These are phyloP conservation scores for Drosophila neocordata DNA, from an alignment of 1,140 invertebrate species.

Conservation along the genomic window DNA sequence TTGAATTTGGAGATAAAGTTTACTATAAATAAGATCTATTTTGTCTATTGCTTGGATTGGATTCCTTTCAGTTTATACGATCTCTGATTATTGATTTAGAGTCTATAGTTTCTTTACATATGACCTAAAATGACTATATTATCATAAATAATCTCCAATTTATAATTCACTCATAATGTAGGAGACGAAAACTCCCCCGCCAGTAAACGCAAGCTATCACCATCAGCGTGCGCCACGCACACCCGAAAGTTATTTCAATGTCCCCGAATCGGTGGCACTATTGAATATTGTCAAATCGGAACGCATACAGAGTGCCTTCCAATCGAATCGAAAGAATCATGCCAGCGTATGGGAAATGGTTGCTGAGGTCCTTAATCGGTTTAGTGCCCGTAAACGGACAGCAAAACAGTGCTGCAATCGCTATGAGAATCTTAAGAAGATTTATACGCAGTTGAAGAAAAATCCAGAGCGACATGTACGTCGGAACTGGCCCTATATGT, in stretches of 20 bases:
- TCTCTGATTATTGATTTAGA: no score
- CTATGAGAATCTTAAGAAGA: constrained; percentile 81
- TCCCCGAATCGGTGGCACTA: constrained; percentile 78
- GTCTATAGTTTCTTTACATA: no score
- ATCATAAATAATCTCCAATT: neutral
- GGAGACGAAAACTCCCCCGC: constrained; percentile 70
- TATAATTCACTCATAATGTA: constrained; percentile 7
- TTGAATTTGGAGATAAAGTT: no score
- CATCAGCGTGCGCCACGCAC: constrained; percentile 80
- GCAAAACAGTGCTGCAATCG: constrained; percentile 82
- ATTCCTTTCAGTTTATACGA: no score
- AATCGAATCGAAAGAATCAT: constrained; percentile 81
- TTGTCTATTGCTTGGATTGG: no score
- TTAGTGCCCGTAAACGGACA: constrained; percentile 70
- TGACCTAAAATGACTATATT: no score
- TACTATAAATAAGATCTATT: no score
- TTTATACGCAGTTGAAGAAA: constrained; percentile 80
- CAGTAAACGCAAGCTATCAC: constrained; percentile 67
- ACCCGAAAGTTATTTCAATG: constrained; percentile 81
- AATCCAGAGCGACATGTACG: constrained; percentile 80
- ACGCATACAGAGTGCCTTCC: constrained; percentile 80
- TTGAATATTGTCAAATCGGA: constrained; percentile 81
- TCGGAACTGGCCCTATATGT: constrained; percentile 82
- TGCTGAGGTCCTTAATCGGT: constrained; percentile 79
- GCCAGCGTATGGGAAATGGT: constrained; percentile 82